Conservation (phyloP, 1,140 invertebrate species). For the Delia radicum region DNA sequence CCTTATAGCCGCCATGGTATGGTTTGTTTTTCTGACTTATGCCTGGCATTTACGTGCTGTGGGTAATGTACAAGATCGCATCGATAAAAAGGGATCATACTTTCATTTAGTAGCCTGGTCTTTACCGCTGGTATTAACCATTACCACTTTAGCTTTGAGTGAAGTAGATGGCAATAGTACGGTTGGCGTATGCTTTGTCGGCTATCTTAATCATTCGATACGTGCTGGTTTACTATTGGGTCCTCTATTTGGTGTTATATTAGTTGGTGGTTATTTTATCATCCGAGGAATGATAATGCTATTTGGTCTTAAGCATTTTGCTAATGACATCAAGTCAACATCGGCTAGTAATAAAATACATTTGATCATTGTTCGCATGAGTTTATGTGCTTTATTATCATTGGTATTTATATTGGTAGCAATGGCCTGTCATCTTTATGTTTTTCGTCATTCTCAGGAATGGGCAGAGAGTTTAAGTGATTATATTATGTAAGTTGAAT, state of each 20-base stretch:
- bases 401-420: constrained; percentile 75
- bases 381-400: constrained; percentile 71
- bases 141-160: constrained; percentile 85
- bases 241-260: constrained; percentile 70
- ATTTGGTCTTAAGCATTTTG: constrained; percentile 74
- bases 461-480: constrained; percentile 76
- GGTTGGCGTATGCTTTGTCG: constrained; percentile 94
- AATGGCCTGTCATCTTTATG: constrained; percentile 78
- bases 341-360: constrained; percentile 80
- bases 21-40: constrained; percentile 93
- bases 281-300: constrained; percentile 77
- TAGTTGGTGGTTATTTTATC: constrained; percentile 78
- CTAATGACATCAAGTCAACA: constrained; percentile 78
- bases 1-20: constrained; percentile 88
- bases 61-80: constrained; percentile 82
- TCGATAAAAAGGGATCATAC: constrained; percentile 89
- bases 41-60: constrained; percentile 89
- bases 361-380: constrained; percentile 78
- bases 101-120: constrained; percentile 97
- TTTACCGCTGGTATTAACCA: constrained; percentile 84
- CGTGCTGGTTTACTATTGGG: constrained; percentile 75
- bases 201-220: constrained; percentile 74
- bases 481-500: constrained; percentile 77
- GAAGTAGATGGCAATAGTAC: constrained; percentile 92
- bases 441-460: constrained; percentile 69